Conservation (phyloP, 2,113 vertebrate species). For the Zapus hudsonius region DNA sequence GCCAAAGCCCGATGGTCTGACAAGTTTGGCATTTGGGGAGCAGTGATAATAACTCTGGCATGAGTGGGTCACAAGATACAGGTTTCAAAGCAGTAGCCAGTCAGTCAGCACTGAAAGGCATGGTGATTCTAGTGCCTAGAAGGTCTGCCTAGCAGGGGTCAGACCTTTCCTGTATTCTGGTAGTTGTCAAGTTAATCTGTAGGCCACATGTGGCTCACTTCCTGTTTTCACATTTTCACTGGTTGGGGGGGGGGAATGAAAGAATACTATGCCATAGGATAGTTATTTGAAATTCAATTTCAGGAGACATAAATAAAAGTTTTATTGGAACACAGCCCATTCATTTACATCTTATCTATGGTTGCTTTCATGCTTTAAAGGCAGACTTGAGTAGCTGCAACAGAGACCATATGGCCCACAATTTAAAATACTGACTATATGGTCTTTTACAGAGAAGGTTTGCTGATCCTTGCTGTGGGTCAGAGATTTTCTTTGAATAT, state of each 20-base stretch:
- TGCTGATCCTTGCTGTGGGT: neutral
- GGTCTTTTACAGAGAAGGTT: neutral
- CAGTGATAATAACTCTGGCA: neutral
- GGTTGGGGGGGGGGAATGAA: too few relatives aligned
- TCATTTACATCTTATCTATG: conserved; percentile 14
- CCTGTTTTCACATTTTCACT: conserved; percentile 25
- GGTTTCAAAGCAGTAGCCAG: neutral
- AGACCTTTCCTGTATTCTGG: neutral
- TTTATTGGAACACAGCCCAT: conserved; percentile 21
- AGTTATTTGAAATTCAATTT: conserved; percentile 49
- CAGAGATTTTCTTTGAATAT: neutral
- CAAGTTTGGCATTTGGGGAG: neutral
- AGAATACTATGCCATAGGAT: neutral
- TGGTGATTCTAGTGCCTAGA: neutral
- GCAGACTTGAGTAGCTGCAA: neutral
- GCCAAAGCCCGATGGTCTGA: neutral
- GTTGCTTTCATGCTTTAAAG: neutral
- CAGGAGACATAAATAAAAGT: conserved; percentile 11
- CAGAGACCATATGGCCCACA: neutral
- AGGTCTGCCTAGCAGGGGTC: neutral
- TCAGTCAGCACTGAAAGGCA: neutral
- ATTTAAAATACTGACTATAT: neutral
- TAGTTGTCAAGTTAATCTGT: neutral
- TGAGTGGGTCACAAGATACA: neutral
- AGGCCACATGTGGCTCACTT: neutral